Evolutionary conservation across 2,888 invertebrate genomes (phyloP), one percentile per base, ranked within the genome.

Genomic region (Tridacna crocea): DNA sequence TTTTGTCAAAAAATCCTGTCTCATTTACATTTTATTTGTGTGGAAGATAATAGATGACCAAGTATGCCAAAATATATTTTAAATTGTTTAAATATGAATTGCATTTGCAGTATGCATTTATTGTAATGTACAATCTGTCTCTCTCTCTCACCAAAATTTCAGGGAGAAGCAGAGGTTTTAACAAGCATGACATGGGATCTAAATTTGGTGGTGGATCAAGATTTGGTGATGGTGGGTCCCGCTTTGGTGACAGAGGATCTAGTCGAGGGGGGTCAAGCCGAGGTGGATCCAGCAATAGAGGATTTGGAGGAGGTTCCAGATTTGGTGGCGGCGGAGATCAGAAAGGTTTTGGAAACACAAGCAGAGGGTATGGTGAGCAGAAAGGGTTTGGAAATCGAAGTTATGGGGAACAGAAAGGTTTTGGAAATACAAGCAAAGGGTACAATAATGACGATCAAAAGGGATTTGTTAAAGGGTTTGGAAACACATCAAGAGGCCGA

Each of bases 171-270:
- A 63, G 26, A 15, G 22, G 63, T n/a, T 24, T 63, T 63, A 13
- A 24, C 24, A 66, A 82, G 48, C 72, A 81, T 72, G 76, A 79
- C 58, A 51, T 61, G 48, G 66, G 75, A 15, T 75, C 75, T 15
- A 63, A 63, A 65, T 75, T 75, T 75, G 82, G 83, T 24, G 65
- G 76, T 17, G 51, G 82, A 60, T 66, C 73, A 48, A 77, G 82
- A 36, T 61, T 63, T 66, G 55, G 82, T 63, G 79, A 81, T 84
- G 78, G 82, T 58, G 79, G 82, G 3, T 80, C 83, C 36, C 80
- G 88, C 22, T 79, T 82, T 77, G 85, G 88, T 15, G 75, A 74
- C 68, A 48, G 83, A 63, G 75, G 82, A 22, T 79, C 76, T 22
- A 75, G 83, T 26, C 82, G 74, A 80, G 82, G 83, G 48, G 65